phyloP scores from a whole-genome alignment of 1,140 invertebrate species.

The Leguminivora glycinivorella region DNA sequence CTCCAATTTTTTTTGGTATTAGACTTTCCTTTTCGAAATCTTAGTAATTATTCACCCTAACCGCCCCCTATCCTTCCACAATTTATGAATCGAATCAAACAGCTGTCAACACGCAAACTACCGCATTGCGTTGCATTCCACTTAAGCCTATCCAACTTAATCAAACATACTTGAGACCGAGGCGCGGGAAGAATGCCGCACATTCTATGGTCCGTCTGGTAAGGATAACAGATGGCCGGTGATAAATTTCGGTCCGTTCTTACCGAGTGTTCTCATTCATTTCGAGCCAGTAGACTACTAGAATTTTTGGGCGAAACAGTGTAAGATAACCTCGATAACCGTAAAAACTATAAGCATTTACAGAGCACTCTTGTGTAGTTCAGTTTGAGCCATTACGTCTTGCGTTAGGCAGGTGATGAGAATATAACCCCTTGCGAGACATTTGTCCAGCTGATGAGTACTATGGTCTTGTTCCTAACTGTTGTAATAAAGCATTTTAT shows the following conservation, averaged over 20 bases:
- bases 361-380: not conserved
- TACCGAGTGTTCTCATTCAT: not conserved
- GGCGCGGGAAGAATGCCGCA: slow-evolving; percentile 27
- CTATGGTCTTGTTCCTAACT: slow-evolving; percentile 37
- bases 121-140: slow-evolving; percentile 17
- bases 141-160: slow-evolving; percentile 21
- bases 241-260: slow-evolving; percentile 48
- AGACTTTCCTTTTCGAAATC: no score
- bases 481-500: slow-evolving; percentile 19
- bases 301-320: not conserved
- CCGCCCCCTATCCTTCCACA: not conserved
- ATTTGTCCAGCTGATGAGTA: slow-evolving; percentile 47
- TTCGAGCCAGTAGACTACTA: not conserved
- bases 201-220: slow-evolving; percentile 29
- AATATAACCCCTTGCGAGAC: slow-evolving; percentile 31
- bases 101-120: not conserved
- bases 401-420: not conserved
- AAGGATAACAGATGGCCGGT: slow-evolving; percentile 42
- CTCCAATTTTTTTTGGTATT: no score
- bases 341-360: not conserved
- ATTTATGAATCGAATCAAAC: not conserved
- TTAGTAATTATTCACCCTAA: no score
- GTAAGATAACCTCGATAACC: not conserved
- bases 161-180: slow-evolving; percentile 15
- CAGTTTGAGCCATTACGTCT: not conserved